A percentile compares a stretch with the other conserved stretches of the same genome.
Evolutionary conservation across 2,888 invertebrate species (phyloP).

Genomic region (Pycnomerus fuliginosus): DNA sequence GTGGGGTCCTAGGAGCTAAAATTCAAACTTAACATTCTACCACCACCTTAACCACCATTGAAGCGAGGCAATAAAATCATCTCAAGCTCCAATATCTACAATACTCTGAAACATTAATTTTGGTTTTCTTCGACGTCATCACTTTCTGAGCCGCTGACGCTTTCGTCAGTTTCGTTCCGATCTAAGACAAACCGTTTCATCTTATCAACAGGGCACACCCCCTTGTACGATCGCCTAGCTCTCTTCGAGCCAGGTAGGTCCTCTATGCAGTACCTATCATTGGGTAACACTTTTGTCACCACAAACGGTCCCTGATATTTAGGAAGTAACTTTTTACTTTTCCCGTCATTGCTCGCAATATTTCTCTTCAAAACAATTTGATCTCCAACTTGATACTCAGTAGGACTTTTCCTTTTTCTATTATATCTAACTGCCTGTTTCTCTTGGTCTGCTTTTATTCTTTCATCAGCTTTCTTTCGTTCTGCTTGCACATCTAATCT

Average conservation of each 20-base stretch:
- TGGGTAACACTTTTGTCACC: slow-evolving; percentile 3
- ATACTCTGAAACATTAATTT: no score
- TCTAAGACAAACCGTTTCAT: slow-evolving; percentile 6
- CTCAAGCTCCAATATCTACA: no score
- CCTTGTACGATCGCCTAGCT: neutral
- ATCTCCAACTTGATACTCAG: slow-evolving; percentile 2
- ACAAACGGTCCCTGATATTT: slow-evolving; percentile 4
- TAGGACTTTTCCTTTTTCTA: slow-evolving; percentile 1
- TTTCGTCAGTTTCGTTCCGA: no score
- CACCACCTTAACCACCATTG: no score
- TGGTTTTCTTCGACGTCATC: no score
- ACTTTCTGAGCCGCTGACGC: no score
- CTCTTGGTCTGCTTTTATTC: slow-evolving; percentile 1
- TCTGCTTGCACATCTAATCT: neutral
- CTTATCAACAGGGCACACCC: slow-evolving; percentile 4
- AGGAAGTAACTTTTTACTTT: slow-evolving; percentile 7
- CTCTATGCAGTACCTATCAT: slow-evolving; percentile 4
- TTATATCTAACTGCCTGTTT: slow-evolving; percentile 2
- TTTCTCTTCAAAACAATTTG: slow-evolving; percentile 4
- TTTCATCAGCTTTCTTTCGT: neutral
- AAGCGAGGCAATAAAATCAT: no score
- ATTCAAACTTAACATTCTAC: no score
- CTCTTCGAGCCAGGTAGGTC: slow-evolving; percentile 2
- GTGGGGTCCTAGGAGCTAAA: no score
- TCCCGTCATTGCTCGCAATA: slow-evolving; percentile 2